Conservation (phyloP, 2,113 vertebrate species). For the Ageneiosus marmoratus region DNA sequence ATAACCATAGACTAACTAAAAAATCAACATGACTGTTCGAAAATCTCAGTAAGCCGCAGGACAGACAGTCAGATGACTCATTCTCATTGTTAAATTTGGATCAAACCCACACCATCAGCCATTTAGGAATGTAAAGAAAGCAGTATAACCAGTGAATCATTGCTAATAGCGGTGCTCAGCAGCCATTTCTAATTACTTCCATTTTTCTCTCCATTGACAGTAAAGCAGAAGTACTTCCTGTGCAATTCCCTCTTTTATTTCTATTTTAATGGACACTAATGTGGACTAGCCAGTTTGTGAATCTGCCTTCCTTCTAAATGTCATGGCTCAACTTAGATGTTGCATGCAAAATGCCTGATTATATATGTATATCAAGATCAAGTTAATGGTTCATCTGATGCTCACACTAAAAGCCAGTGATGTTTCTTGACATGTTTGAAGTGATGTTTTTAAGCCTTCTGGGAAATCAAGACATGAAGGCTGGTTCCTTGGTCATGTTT, state of each 20-base stretch:
- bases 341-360: too few relatives aligned
- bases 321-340: too few relatives aligned
- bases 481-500: too few relatives aligned
- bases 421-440: too few relatives aligned
- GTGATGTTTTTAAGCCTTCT: too few relatives aligned
- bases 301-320: not conserved
- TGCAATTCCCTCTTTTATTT: not conserved
- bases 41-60: not conserved
- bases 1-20: not conserved
- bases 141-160: not conserved
- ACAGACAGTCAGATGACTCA: not conserved
- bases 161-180: not conserved
- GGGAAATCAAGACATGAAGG: too few relatives aligned
- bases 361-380: too few relatives aligned
- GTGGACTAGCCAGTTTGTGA: not conserved
- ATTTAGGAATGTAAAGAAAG: conserved; percentile 2
- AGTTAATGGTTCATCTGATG: too few relatives aligned
- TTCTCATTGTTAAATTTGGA: not conserved
- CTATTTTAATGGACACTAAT: not conserved
- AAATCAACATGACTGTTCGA: not conserved
- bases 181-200: conserved; percentile 1
- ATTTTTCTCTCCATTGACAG: not conserved
- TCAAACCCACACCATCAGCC: not conserved
- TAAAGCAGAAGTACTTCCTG: not conserved
- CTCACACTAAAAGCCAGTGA: too few relatives aligned